Conservation (phyloP, 1,140 invertebrate species). For the Nasonia longicornis region DNA sequence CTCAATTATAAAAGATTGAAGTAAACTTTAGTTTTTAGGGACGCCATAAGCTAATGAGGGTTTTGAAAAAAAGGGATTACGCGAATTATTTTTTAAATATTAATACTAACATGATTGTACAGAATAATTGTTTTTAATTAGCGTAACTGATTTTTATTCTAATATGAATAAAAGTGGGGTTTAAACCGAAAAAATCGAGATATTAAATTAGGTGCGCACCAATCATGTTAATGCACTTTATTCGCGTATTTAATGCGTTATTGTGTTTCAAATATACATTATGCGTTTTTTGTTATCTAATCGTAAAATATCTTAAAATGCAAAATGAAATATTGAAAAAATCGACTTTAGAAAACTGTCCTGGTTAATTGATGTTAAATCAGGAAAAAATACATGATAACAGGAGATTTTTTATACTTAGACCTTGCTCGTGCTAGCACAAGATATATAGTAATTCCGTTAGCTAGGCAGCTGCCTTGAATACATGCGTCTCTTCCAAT, state of each 20-base stretch:
- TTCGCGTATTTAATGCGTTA: not conserved
- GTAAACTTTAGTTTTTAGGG: not conserved
- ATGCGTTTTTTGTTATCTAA: slow-evolving; percentile 3
- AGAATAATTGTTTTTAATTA: slow-evolving; percentile 33
- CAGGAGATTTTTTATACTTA: slow-evolving; percentile 1
- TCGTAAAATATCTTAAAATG: not conserved
- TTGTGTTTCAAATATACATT: not conserved
- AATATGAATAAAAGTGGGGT: slow-evolving; percentile 10
- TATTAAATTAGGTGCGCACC: not conserved
- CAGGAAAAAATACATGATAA: slow-evolving; percentile 11
- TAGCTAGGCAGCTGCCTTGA: slow-evolving; percentile 3
- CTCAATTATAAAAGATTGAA: slow-evolving; percentile 41
- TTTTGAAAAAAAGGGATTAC: not conserved
- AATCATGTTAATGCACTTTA: slow-evolving; percentile 16
- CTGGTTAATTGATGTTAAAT: slow-evolving; percentile 28
- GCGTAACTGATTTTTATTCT: slow-evolving; percentile 19
- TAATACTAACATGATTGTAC: slow-evolving; percentile 24
- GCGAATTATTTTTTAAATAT: slow-evolving; percentile 13
- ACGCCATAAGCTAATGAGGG: not conserved
- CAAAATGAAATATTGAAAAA: not conserved
- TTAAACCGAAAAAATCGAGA: not conserved
- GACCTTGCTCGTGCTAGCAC: not conserved
- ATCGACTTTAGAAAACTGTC: not conserved
- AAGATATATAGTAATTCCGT: slow-evolving; percentile 23
- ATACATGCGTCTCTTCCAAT: slow-evolving; percentile 31